These are phyloP conservation scores for Doryteuthis pealeii DNA, from an alignment of 1,140 invertebrate genomes.

Conservation along the genomic window DNA sequence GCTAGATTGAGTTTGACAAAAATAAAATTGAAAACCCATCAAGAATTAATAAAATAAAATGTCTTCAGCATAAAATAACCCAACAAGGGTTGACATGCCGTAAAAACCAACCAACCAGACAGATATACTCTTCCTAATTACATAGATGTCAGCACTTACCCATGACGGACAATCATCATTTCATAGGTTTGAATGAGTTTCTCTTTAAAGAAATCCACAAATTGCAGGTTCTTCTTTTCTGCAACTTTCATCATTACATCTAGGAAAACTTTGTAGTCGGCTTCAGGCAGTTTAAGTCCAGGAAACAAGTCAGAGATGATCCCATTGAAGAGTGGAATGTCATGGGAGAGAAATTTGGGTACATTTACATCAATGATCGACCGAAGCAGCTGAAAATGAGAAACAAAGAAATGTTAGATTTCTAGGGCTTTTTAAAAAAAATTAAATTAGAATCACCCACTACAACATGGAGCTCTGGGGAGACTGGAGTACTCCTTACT, in stretches of 20 bases:
- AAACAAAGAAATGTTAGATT: not conserved
- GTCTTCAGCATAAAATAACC: too few relatives aligned
- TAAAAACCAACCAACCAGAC: too few relatives aligned
- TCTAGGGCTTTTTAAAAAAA: too few relatives aligned
- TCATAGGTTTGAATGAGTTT: constrained; percentile 62
- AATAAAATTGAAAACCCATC: too few relatives aligned
- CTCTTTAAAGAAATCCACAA: constrained; percentile 58
- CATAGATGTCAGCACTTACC: constrained; percentile 62
- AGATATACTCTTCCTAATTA: too few relatives aligned
- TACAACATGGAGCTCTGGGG: too few relatives aligned
- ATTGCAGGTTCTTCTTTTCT: constrained; percentile 57
- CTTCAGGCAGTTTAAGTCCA: constrained; percentile 53
- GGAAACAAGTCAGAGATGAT: constrained; percentile 62
- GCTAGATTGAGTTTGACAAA: too few relatives aligned
- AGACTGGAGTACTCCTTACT: too few relatives aligned
- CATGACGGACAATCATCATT: constrained; percentile 65
- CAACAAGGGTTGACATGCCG: too few relatives aligned
- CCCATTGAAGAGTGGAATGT: constrained; percentile 62
- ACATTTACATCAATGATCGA: constrained; percentile 62
- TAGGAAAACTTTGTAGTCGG: constrained; percentile 68
- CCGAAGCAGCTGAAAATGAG: constrained; percentile 50
- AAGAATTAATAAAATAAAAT: too few relatives aligned
- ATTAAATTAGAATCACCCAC: too few relatives aligned
- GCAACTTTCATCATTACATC: constrained; percentile 53
- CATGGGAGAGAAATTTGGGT: constrained; percentile 62